Percentiles rank a stretch among this genome's conserved stretches.
Evolutionary conservation across 2,888 invertebrate species (phyloP).

Genomic region (Pristionchus exspectatus): DNA sequence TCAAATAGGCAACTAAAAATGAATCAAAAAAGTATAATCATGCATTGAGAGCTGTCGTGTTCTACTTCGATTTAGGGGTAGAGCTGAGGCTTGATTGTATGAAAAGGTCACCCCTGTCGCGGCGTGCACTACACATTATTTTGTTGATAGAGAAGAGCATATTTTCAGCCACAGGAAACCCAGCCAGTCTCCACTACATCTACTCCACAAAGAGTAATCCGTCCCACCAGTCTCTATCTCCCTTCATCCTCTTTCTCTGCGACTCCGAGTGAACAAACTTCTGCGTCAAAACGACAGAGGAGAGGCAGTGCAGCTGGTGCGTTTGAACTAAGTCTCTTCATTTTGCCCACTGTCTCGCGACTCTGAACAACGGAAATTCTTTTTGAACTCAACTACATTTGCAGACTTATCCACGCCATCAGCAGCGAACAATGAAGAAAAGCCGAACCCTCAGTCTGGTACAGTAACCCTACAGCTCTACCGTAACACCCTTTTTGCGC

Average conservation of each 20-base stretch:
- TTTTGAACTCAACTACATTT: background rate
- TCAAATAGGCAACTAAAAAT: too few species aligned
- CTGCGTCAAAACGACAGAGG: background rate
- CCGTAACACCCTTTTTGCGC: background rate
- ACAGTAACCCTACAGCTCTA: background rate
- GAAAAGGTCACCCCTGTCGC: too few species aligned
- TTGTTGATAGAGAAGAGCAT: background rate
- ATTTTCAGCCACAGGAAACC: background rate
- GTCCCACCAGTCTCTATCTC: slow-evolving; percentile 50
- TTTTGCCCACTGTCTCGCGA: too few species aligned
- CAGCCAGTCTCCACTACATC: background rate
- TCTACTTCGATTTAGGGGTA: too few species aligned
- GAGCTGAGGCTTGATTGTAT: too few species aligned
- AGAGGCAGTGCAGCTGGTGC: background rate
- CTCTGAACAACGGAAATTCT: background rate
- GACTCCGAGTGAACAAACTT: background rate
- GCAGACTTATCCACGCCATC: background rate
- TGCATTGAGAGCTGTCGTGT: too few species aligned
- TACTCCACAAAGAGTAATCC: background rate
- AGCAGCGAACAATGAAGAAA: background rate
- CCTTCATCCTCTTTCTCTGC: background rate
- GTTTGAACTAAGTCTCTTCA: background rate
- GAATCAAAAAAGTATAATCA: too few species aligned
- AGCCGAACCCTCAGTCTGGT: background rate
- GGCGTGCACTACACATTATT: too few species aligned